Conservation (phyloP, 2,113 vertebrate genomes). For the Ciconia stormi region DNA sequence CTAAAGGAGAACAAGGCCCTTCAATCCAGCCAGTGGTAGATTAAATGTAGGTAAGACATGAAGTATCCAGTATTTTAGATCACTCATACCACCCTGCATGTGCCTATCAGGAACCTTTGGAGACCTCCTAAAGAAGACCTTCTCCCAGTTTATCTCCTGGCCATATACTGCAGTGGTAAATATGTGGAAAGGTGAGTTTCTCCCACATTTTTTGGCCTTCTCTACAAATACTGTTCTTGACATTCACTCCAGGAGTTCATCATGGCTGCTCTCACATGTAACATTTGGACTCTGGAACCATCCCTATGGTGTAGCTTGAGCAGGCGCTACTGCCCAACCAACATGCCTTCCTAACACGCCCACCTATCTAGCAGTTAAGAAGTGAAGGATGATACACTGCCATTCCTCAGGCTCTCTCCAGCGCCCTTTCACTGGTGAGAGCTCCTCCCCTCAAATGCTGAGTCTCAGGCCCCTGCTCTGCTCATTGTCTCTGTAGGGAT, state of each 20-base stretch:
- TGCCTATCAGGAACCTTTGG: not conserved
- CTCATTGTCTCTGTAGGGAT: not conserved
- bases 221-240: not conserved
- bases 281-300: not conserved
- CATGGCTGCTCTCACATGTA: not conserved
- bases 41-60: not conserved
- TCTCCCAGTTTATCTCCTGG: not conserved
- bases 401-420: not conserved
- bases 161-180: not conserved
- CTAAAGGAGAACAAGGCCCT: not conserved
- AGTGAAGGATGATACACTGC: not conserved
- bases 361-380: not conserved
- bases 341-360: not conserved
- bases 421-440: not conserved
- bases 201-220: not conserved
- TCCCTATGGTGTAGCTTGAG: not conserved
- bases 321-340: not conserved
- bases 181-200: not conserved
- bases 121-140: not conserved
- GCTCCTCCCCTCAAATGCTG: not conserved
- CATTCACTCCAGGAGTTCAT: not conserved
- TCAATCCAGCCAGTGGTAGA: not conserved
- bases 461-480: not conserved
- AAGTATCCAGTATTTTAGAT: not conserved
- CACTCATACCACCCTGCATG: not conserved